phyloP scores from a whole-genome alignment of 1,140 invertebrate genomes.

The Macrocentrus cingulum region DNA sequence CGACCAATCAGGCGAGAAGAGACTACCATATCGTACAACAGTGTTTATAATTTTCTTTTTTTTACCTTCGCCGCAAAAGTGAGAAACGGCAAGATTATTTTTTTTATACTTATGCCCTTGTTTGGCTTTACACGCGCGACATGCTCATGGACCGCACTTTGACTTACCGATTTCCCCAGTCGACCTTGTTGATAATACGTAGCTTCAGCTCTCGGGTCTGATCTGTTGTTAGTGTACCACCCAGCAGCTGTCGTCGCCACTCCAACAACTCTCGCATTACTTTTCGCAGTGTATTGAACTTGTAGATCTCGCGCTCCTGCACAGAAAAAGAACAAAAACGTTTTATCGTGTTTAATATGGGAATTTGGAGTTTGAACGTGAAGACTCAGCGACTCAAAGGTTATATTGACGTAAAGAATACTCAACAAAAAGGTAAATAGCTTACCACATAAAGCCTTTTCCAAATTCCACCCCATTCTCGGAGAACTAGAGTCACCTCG shows the following conservation, averaged over 20 bases:
- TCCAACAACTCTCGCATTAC: constrained; percentile 88
- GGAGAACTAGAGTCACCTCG: constrained; percentile 85
- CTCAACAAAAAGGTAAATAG: too few relatives aligned
- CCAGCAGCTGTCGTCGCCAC: constrained; percentile 78
- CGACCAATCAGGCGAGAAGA: too few relatives aligned
- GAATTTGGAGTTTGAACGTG: too few relatives aligned
- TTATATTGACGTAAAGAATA: too few relatives aligned
- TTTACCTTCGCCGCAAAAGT: too few relatives aligned
- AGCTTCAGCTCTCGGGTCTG: constrained; percentile 83
- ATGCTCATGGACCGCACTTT: not conserved
- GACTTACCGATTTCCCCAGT: constrained; percentile 93
- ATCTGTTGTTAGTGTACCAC: constrained; percentile 85
- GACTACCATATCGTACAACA: too few relatives aligned
- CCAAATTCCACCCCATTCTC: constrained; percentile 93
- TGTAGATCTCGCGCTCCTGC: constrained; percentile 78
- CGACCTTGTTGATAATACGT: constrained; percentile 86
- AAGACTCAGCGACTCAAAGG: too few relatives aligned
- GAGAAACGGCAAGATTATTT: too few relatives aligned
- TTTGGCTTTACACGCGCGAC: too few relatives aligned
- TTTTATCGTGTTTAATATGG: too few relatives aligned
- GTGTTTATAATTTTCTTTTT: too few relatives aligned
- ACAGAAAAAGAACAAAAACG: constrained; percentile 23
- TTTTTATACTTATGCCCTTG: too few relatives aligned
- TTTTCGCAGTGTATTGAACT: constrained; percentile 78
- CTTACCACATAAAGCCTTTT: constrained; percentile 85